Evolutionary conservation across 2,113 vertebrate genomes (phyloP).

Genomic region (Pyxicephalus adspersus): DNA sequence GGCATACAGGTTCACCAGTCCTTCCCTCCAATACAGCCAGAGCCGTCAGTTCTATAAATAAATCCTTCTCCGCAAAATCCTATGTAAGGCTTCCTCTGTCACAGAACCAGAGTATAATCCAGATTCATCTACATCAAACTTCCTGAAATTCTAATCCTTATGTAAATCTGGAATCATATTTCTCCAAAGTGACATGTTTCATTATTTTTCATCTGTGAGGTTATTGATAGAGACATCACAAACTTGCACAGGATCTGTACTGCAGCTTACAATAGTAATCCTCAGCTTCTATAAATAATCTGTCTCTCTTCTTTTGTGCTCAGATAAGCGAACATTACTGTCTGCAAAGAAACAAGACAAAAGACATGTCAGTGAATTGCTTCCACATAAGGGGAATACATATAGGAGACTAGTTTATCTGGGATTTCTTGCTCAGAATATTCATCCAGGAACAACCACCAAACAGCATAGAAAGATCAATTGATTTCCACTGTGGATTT

Average conservation of each 20-base stretch:
- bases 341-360: slow-evolving; percentile 4
- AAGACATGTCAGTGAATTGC: not conserved
- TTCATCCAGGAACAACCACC: too few relatives aligned
- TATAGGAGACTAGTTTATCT: too few relatives aligned
- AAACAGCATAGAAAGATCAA: too few relatives aligned
- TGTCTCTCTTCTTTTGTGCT: not conserved
- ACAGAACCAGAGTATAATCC: not conserved
- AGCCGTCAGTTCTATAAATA: not conserved
- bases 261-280: not conserved
- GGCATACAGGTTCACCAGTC: slow-evolving; percentile 16
- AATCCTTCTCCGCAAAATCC: not conserved
- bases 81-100: not conserved
- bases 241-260: not conserved
- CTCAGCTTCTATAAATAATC: slow-evolving; percentile 2
- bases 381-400: not conserved
- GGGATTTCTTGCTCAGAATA: too few relatives aligned
- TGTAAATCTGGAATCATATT: slow-evolving; percentile 14
- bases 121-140: not conserved
- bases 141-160: not conserved
- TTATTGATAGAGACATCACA: slow-evolving; percentile 14
- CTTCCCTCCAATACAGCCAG: not conserved
- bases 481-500: too few relatives aligned
- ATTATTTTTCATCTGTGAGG: not conserved
- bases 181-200: not conserved
- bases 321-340: not conserved